Evolutionary conservation across 1,140 invertebrate species (phyloP).

Genomic region (Drosophila paulistorum): DNA sequence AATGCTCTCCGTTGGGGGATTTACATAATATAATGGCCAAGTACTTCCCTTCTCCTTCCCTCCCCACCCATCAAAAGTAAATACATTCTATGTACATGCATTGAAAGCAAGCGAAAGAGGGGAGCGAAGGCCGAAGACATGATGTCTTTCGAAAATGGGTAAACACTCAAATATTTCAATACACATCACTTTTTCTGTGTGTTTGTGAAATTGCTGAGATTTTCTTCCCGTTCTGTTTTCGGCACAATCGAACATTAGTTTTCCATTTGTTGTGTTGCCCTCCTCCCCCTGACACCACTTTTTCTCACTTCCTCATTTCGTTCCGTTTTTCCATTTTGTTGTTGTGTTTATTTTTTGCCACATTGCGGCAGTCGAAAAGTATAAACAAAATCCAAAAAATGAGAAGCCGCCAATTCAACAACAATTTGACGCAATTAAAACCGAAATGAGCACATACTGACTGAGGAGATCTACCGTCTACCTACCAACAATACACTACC

Average conservation of each 20-base stretch:
- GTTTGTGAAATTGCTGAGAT: conserved; percentile 34
- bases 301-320: conserved; percentile 33
- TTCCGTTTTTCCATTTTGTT: conserved; percentile 34
- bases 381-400: conserved; percentile 43
- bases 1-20: conserved; percentile 48
- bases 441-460: conserved; percentile 36
- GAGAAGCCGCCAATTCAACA: conserved; percentile 23
- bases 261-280: conserved; percentile 7
- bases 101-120: conserved; percentile 16
- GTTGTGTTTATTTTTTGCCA: conserved; percentile 65
- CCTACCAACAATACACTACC: too few species aligned
- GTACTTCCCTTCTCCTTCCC: neutral
- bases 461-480: conserved; percentile 14
- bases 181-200: neutral
- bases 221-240: conserved; percentile 22
- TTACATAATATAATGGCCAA: conserved; percentile 44
- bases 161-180: conserved; percentile 8
- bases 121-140: neutral
- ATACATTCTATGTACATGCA: conserved; percentile 31
- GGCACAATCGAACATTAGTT: conserved; percentile 40
- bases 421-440: conserved; percentile 61
- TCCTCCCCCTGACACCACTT: neutral
- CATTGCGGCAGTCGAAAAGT: conserved; percentile 51
- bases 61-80: neutral
- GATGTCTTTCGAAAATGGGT: neutral